A percentile compares a stretch with the other conserved stretches of the same genome.
These are phyloP conservation scores for Zosterops pallidus DNA, from an alignment of 2,113 vertebrate genomes.

Conservation along the genomic window DNA sequence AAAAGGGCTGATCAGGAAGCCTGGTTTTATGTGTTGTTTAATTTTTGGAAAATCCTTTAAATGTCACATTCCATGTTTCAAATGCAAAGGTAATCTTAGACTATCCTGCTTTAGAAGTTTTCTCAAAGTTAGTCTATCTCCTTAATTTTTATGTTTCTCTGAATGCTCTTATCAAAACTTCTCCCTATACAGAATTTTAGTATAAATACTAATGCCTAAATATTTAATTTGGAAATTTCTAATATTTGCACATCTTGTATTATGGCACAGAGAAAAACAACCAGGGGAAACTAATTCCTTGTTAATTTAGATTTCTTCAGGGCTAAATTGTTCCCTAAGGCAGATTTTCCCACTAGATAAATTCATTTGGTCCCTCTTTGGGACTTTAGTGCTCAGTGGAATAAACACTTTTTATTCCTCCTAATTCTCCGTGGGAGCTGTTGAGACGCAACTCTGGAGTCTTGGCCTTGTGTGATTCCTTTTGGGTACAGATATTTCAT, in stretches of 20 bases:
- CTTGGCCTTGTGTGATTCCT: background rate
- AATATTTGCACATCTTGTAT: background rate
- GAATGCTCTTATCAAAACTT: background rate
- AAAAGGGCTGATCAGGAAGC: background rate
- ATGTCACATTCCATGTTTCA: background rate
- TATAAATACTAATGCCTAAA: background rate
- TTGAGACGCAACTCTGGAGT: background rate
- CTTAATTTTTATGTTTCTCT: background rate
- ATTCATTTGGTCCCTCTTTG: background rate
- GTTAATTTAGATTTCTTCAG: background rate
- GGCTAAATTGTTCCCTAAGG: slow-evolving; percentile 9
- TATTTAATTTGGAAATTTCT: background rate
- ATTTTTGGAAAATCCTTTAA: background rate
- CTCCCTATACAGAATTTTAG: background rate
- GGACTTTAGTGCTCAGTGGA: background rate
- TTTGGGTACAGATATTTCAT: background rate
- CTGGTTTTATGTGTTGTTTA: background rate
- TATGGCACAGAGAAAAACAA: background rate
- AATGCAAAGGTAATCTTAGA: background rate
- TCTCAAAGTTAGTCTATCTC: background rate
- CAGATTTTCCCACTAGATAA: background rate
- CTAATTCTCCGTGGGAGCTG: background rate
- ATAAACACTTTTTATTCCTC: slow-evolving; percentile 3
- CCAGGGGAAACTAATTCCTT: background rate
- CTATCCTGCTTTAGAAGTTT: background rate